These are phyloP conservation scores for Orthonevra nobilis DNA, from an alignment of 2,888 invertebrate species.

Conservation along the genomic window DNA sequence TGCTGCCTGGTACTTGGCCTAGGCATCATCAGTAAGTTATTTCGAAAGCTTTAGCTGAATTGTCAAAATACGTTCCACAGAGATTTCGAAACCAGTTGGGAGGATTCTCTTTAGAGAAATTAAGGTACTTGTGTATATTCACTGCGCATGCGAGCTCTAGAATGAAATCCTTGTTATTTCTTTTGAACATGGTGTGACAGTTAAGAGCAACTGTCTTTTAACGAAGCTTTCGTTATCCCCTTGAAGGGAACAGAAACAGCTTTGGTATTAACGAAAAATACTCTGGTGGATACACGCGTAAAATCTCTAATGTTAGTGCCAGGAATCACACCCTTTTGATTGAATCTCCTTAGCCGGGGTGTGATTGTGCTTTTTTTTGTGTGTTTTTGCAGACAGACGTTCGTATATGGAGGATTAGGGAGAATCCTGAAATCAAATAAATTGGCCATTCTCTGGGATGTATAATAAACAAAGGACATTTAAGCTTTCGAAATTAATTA, in stretches of 20 bases:
- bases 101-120: slow-evolving; percentile 8
- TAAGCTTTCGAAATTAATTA: slow-evolving; percentile 14
- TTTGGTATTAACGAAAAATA: no score
- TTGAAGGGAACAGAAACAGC: no score
- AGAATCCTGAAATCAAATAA: slow-evolving; percentile 16
- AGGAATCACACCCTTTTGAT: slow-evolving; percentile 65
- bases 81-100: not conserved
- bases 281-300: slow-evolving; percentile 9
- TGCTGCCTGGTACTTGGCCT: slow-evolving; percentile 64
- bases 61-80: slow-evolving; percentile 58
- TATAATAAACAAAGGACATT: not conserved
- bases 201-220: not conserved
- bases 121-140: not conserved
- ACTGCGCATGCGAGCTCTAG: slow-evolving; percentile 18
- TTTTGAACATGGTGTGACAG: not conserved
- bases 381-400: slow-evolving; percentile 12
- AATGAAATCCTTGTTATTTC: not conserved
- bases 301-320: slow-evolving; percentile 40
- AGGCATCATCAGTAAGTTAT: slow-evolving; percentile 29
- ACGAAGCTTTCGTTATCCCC: slow-evolving; percentile 11
- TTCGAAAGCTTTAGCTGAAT: slow-evolving; percentile 66
- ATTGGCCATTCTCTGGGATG: not conserved
- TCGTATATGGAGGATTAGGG: not conserved
- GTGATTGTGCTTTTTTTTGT: slow-evolving; percentile 10
- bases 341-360: slow-evolving; percentile 33